Evolutionary conservation across 1,140 invertebrate species (phyloP).

Genomic region (Lepeophtheirus salmonis): DNA sequence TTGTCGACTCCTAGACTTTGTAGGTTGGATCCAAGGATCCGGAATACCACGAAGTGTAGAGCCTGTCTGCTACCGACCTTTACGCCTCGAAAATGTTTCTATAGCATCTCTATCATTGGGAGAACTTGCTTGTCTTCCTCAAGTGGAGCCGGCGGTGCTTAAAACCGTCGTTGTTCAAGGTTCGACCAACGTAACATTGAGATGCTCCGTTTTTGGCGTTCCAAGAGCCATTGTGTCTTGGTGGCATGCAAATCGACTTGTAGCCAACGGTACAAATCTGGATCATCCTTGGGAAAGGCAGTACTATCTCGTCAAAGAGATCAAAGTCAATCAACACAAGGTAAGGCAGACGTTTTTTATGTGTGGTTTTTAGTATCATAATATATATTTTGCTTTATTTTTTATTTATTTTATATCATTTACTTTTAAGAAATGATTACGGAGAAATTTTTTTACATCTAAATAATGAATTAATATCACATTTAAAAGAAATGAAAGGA

Average conservation of each 20-base stretch:
- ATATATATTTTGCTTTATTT: no score
- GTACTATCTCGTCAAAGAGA: conserved; percentile 5
- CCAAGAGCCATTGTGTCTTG: not conserved
- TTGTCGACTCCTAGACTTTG: conserved; percentile 13
- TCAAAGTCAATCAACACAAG: not conserved
- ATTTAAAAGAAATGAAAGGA: no score
- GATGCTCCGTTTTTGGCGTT: conserved; percentile 14
- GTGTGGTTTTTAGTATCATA: no score
- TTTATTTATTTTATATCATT: no score
- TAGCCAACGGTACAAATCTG: conserved; percentile 4
- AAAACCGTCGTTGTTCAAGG: not conserved
- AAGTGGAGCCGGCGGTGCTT: conserved; percentile 7
- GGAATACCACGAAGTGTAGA: conserved; percentile 4
- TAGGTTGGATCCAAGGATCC: conserved; percentile 5
- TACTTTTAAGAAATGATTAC: no score
- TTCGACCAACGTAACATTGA: not conserved
- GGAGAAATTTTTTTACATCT: no score
- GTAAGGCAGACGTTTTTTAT: no score
- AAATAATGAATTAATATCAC: no score
- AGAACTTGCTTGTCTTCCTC: conserved; percentile 13
- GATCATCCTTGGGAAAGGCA: conserved; percentile 11
- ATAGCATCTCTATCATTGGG: not conserved
- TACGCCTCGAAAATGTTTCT: conserved; percentile 3
- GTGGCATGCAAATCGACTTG: conserved; percentile 9
- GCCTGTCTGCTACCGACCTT: not conserved